Conservation (phyloP, 2,888 invertebrate species). For the Machimus rusticus region DNA sequence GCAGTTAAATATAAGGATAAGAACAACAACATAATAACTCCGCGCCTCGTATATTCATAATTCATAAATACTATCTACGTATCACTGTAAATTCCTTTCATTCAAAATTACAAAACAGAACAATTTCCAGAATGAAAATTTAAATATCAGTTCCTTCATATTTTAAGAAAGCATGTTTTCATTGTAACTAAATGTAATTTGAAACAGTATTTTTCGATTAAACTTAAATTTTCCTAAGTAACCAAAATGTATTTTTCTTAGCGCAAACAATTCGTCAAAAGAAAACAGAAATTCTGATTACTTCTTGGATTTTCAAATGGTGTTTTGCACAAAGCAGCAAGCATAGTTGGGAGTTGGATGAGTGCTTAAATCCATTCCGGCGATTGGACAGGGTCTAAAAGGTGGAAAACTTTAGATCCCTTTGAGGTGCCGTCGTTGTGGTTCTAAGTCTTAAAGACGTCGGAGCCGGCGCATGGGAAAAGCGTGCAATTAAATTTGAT, state of each 20-base stretch:
- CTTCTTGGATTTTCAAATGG: background rate
- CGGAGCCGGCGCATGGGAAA: background rate
- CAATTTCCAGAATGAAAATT: too few species aligned
- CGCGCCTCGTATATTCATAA: too few species aligned
- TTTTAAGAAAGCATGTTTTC: too few species aligned
- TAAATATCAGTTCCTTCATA: too few species aligned
- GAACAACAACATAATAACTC: too few species aligned
- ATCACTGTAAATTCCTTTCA: too few species aligned
- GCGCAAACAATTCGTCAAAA: background rate
- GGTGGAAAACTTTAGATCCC: background rate
- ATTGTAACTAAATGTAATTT: too few species aligned
- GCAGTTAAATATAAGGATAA: too few species aligned
- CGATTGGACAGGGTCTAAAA: background rate
- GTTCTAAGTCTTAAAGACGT: background rate
- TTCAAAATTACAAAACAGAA: too few species aligned
- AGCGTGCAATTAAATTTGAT: background rate
- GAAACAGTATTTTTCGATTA: too few species aligned
- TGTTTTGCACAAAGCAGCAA: background rate
- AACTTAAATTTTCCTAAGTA: background rate
- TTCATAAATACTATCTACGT: too few species aligned
- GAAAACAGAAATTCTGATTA: background rate
- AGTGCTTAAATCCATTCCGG: background rate
- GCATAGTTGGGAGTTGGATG: background rate
- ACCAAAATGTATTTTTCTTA: background rate
- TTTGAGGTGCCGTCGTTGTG: background rate